Evolutionary conservation across 2,797 vertebrate species (phyloP).

Genomic region (Macropus fuliginosus): DNA sequence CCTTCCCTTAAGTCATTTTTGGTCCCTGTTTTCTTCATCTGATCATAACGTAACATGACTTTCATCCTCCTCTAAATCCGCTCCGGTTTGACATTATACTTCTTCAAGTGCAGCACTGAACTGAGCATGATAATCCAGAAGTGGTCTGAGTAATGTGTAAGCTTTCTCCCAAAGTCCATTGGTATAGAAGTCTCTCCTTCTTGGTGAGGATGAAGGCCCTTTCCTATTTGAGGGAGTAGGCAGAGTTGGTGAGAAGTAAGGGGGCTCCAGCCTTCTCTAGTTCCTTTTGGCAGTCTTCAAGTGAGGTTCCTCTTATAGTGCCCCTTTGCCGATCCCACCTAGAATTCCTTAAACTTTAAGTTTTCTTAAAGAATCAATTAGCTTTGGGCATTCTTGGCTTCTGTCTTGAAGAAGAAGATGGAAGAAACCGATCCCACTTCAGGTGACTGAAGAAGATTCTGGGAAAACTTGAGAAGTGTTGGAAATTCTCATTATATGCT

Average conservation of each 20-base stretch:
- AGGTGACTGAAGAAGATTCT: neutral
- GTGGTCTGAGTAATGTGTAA: neutral
- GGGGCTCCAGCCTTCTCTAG: neutral
- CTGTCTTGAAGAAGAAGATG: neutral
- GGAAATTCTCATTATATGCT: neutral
- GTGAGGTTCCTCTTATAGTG: neutral
- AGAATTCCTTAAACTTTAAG: neutral
- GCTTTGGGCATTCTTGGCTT: neutral
- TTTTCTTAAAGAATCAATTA: neutral
- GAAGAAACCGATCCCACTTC: neutral
- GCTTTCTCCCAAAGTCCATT: neutral
- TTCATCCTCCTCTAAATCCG: neutral
- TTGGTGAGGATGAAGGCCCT: neutral
- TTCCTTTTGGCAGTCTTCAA: neutral
- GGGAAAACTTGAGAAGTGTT: neutral
- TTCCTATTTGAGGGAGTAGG: neutral
- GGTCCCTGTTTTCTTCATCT: neutral
- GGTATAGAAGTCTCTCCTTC: neutral
- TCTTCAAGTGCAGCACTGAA: neutral
- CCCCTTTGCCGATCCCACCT: neutral
- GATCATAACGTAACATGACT: neutral
- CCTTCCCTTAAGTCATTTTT: neutral
- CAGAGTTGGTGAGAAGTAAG: neutral
- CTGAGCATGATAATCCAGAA: neutral
- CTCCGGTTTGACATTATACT: neutral